Evolutionary conservation across 2,113 vertebrate species (phyloP).

Genomic region (Phaetusa simplex): DNA sequence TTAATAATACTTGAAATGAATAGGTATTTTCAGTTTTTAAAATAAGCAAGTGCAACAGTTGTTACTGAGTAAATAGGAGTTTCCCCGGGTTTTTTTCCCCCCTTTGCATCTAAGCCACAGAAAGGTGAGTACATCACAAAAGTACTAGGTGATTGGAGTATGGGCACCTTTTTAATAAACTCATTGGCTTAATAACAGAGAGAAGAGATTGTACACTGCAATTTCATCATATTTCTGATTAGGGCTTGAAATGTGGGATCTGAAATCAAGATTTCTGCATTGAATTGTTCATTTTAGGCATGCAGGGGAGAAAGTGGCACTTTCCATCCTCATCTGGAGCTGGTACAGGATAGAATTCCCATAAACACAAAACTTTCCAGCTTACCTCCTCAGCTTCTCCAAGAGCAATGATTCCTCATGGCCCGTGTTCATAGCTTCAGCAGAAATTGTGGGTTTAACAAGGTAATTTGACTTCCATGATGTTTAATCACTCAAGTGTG

Average conservation of each 20-base stretch:
- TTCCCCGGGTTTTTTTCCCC: background rate
- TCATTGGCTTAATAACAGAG: background rate
- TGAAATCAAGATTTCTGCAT: background rate
- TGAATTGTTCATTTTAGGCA: background rate
- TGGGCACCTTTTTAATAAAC: background rate
- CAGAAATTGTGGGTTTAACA: background rate
- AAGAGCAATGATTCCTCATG: background rate
- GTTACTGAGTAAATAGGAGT: background rate
- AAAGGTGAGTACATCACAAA: background rate
- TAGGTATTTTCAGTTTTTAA: background rate
- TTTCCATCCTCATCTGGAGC: background rate
- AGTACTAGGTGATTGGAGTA: background rate
- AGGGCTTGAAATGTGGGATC: background rate
- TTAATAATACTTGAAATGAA: background rate
- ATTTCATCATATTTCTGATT: background rate
- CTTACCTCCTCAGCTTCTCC: background rate
- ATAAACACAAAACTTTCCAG: background rate
- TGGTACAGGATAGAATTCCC: background rate
- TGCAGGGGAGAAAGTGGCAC: background rate
- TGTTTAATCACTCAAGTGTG: background rate
- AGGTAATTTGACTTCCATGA: background rate
- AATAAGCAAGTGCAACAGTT: background rate
- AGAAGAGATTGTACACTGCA: background rate
- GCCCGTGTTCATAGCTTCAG: background rate
- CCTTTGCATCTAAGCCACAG: background rate